A percentile compares a stretch with the other conserved stretches of the same genome.
Conservation (phyloP, 2,797 vertebrate genomes). For the Xenopus petersii region DNA sequence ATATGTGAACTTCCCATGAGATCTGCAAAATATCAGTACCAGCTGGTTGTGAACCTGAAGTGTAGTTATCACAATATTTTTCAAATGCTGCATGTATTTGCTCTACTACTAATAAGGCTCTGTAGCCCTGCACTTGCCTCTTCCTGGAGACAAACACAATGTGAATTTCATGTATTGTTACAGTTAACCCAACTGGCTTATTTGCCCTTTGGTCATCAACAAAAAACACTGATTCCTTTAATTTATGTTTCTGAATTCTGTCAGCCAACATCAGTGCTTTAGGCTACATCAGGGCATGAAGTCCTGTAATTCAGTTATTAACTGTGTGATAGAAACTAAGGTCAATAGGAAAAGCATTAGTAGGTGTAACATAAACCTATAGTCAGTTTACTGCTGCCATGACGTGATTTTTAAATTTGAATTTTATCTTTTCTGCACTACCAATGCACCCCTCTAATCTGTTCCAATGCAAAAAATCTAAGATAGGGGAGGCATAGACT, state of each 20-base stretch:
- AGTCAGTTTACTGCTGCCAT: no score
- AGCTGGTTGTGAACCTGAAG: slow-evolving; percentile 20
- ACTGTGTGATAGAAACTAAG: no score
- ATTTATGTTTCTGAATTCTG: not conserved
- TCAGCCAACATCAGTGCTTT: not conserved
- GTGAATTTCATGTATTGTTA: not conserved
- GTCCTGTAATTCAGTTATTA: not conserved
- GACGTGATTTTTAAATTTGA: no score
- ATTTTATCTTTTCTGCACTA: no score
- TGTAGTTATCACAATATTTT: slow-evolving; percentile 22
- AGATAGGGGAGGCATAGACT: no score
- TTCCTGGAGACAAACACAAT: not conserved
- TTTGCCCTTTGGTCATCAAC: not conserved
- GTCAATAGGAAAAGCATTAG: no score
- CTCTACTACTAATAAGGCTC: slow-evolving; percentile 34
- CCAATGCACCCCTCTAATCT: no score
- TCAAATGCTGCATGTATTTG: slow-evolving; percentile 29
- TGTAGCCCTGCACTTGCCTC: slow-evolving; percentile 5
- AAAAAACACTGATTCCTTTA: not conserved
- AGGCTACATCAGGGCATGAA: not conserved
- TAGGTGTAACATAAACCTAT: no score
- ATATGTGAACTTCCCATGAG: slow-evolving; percentile 32
- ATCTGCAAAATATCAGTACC: slow-evolving; percentile 33
- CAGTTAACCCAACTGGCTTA: slow-evolving; percentile 3
- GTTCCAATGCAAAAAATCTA: no score